Base-by-base conservation (phyloP, 2,888 invertebrate genomes). In the Hypomecis atomaria region DNA sequence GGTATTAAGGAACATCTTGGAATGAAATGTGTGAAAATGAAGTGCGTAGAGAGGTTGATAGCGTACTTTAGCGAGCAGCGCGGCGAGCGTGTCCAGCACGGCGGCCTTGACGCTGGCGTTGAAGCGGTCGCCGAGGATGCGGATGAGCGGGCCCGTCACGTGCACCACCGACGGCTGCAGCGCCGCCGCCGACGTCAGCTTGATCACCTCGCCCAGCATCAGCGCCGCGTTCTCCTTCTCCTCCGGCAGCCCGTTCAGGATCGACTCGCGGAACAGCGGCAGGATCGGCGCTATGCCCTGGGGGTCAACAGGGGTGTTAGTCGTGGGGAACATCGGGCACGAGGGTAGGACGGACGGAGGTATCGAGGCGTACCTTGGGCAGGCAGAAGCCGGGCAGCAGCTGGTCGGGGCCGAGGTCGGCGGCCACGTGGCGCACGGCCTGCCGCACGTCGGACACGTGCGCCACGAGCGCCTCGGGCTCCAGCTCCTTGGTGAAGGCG, bases 91-190 rank as follows among this genome's bases (percentile, higher is more conserved):
- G 85, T 99, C 98, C 36, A 99, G 92, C 40, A 99, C 98, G 38
- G 99, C 98, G 0, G 98, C 98, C 89, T 99, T 99, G 0, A 99
- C 98, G 77, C 96, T 97, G 79, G 97, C 96, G 79, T 96, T 97
- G 89, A 99, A 99, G 66, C 99, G 94, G 88, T 99, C 98, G 8
- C 99, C 99, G 58, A 99, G 94, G 85, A 99, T 99, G 78, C 99
- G 95, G 90, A 99, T 99, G 69, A 99, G 94, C 0, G 99, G 99
- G 0, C 99, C 99, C 5, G 99, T 99, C 78, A 99, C 98, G 84
- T 98, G 97, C 67, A 99, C 97, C 4, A 99, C 99, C 54, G 99
- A 99, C 0, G 99, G 97, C 86, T 98, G 98, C 62, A 99, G 91
- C 5, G 99, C 98, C 58, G 95, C 94, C 0, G 98, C 95, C 71